A percentile compares a stretch with the other conserved stretches of the same genome.
Evolutionary conservation across 2,113 vertebrate genomes (phyloP).

Genomic region (Python bivittatus): DNA sequence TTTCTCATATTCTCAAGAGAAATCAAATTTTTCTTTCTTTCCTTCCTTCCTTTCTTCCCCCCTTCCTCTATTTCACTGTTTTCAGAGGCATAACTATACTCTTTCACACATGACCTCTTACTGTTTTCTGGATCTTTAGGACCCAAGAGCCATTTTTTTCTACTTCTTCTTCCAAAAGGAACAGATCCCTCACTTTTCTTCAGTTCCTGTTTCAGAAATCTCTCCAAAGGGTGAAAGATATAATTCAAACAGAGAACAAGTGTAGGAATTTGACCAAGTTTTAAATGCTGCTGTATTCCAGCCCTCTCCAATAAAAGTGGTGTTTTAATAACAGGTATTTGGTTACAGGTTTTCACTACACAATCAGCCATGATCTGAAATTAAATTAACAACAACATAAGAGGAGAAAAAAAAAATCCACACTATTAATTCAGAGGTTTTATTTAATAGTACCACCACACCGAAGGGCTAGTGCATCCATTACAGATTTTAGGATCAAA

Average conservation of each 20-base stretch:
- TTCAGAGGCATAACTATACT: background rate
- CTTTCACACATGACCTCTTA: background rate
- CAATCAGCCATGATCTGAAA: background rate
- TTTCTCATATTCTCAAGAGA: background rate
- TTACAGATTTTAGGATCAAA: background rate
- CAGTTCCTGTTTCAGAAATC: conserved; percentile 1
- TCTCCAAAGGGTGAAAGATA: conserved; percentile 7
- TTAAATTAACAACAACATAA: background rate
- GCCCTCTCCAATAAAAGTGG: background rate
- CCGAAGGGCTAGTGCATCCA: background rate
- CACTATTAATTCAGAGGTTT: background rate
- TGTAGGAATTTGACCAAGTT: background rate
- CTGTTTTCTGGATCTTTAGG: background rate
- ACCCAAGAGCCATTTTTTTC: background rate
- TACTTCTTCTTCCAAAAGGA: background rate
- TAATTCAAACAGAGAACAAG: background rate
- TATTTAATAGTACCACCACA: too few species aligned
- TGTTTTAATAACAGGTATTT: background rate
- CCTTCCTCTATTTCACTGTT: background rate
- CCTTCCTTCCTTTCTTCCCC: too few species aligned
- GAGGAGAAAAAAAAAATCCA: too few species aligned
- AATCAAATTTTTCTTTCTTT: background rate
- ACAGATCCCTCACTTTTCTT: background rate
- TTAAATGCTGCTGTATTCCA: background rate
- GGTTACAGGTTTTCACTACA: background rate